Percentiles rank a stretch among this genome's conserved stretches.
Evolutionary conservation across 2,797 vertebrate genomes (phyloP).

Genomic region (Microctenopoma lineatum): DNA sequence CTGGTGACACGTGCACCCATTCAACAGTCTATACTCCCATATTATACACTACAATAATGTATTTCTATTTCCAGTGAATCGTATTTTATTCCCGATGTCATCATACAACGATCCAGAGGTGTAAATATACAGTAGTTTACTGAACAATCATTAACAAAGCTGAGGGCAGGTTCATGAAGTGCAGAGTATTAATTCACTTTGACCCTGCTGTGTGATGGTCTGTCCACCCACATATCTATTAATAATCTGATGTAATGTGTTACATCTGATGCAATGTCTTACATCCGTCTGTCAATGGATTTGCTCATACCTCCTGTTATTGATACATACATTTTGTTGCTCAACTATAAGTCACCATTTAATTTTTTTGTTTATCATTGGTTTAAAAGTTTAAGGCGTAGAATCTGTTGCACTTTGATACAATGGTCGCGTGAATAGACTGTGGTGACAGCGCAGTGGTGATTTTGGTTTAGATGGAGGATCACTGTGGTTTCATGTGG

Average conservation of each 20-base stretch:
- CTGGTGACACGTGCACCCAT: not conserved
- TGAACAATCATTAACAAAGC: too few species aligned
- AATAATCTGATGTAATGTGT: too few species aligned
- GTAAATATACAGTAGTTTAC: not conserved
- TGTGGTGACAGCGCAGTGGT: not conserved
- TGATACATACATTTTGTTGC: not conserved
- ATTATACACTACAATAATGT: not conserved
- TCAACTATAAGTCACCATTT: not conserved
- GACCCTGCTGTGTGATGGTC: too few species aligned
- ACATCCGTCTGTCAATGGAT: not conserved
- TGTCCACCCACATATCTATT: too few species aligned
- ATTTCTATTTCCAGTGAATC: too few species aligned
- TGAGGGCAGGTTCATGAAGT: too few species aligned
- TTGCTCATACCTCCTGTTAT: not conserved
- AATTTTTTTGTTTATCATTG: not conserved
- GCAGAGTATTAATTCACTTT: too few species aligned
- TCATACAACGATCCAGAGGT: not conserved
- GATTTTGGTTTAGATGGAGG: conserved; percentile 26
- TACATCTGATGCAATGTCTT: too few species aligned
- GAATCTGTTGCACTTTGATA: not conserved
- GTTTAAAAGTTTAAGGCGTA: not conserved
- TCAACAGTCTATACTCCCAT: not conserved
- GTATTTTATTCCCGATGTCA: not conserved
- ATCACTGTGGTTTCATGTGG: conserved; percentile 13
- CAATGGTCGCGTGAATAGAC: conserved; percentile 6